Evolutionary conservation across 2,113 vertebrate species (phyloP).

Genomic region (Chamaea fasciata): DNA sequence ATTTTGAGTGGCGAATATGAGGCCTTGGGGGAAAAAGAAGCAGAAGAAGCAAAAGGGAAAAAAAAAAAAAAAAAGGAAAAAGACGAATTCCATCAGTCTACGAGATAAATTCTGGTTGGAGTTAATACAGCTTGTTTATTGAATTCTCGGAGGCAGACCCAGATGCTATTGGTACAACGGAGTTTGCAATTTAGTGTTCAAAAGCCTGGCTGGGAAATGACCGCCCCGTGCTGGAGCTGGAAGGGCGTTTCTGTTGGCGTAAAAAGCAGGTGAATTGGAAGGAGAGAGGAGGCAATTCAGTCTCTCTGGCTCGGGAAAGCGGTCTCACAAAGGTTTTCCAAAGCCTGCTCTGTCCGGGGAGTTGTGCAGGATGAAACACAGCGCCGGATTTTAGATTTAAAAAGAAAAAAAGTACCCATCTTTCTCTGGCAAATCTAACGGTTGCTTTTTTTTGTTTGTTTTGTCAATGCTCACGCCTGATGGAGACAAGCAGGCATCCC

Average conservation of each 20-base stretch:
- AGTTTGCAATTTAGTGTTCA: conserved; percentile 23
- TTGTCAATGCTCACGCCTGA: neutral
- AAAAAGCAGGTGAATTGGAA: conserved; percentile 39
- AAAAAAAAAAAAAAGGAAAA: neutral
- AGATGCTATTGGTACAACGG: conserved; percentile 5
- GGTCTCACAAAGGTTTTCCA: neutral
- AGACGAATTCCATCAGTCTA: conserved; percentile 48
- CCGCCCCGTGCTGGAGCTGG: neutral
- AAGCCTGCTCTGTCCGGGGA: neutral
- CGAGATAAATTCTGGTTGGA: conserved; percentile 50
- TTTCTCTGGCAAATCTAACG: neutral
- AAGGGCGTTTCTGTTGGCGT: neutral
- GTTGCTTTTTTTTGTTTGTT: neutral
- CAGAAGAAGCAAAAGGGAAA: neutral
- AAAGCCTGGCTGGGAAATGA: neutral
- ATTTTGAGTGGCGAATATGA: conserved; percentile 66
- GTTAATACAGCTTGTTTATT: conserved; percentile 53
- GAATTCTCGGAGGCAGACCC: conserved; percentile 26
- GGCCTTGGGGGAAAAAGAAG: conserved; percentile 35
- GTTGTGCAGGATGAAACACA: neutral
- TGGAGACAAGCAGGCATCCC: neutral
- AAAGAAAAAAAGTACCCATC: neutral
- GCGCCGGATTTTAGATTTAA: neutral
- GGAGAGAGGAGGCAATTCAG: neutral
- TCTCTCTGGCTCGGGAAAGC: neutral